A percentile compares a stretch with the other conserved stretches of the same genome.
Evolutionary conservation across 2,888 invertebrate genomes (phyloP).

Genomic region (Athalia rosae): DNA sequence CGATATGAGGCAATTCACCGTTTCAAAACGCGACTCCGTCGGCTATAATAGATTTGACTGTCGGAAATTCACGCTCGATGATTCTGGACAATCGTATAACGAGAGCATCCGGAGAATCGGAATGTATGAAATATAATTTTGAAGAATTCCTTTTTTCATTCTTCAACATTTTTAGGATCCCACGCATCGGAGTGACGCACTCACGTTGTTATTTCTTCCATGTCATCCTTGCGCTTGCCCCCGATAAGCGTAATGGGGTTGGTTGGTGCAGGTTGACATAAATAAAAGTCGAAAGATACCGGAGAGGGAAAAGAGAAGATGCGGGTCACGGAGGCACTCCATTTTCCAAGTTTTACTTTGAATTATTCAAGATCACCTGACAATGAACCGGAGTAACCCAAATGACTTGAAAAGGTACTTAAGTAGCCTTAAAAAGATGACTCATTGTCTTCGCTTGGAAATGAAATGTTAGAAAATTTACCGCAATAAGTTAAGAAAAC

Average conservation of each 20-base stretch:
- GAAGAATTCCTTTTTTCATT: too few relatives aligned
- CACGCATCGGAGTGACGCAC: conserved; percentile 10
- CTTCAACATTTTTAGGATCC: too few relatives aligned
- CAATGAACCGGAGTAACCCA: conserved; percentile 4
- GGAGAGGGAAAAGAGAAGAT: neutral
- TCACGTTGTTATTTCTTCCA: neutral
- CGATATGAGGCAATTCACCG: too few relatives aligned
- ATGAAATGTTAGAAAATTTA: neutral
- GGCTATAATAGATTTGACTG: too few relatives aligned
- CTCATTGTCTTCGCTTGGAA: neutral
- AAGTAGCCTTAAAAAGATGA: neutral
- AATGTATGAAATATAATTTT: too few relatives aligned
- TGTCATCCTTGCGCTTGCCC: neutral
- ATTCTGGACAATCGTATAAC: too few relatives aligned
- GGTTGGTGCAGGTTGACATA: conserved; percentile 8
- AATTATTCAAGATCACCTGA: conserved; percentile 8
- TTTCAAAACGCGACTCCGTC: too few relatives aligned
- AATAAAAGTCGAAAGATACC: conserved; percentile 7
- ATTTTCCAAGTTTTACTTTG: conserved; percentile 29
- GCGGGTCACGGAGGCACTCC: neutral
- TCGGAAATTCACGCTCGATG: too few relatives aligned
- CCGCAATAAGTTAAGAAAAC: neutral
- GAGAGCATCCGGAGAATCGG: too few relatives aligned
- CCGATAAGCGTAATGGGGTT: conserved; percentile 24
- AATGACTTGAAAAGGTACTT: conserved; percentile 11